These are phyloP conservation scores for Crematogaster levior DNA, from an alignment of 2,888 invertebrate genomes.

Conservation along the genomic window DNA sequence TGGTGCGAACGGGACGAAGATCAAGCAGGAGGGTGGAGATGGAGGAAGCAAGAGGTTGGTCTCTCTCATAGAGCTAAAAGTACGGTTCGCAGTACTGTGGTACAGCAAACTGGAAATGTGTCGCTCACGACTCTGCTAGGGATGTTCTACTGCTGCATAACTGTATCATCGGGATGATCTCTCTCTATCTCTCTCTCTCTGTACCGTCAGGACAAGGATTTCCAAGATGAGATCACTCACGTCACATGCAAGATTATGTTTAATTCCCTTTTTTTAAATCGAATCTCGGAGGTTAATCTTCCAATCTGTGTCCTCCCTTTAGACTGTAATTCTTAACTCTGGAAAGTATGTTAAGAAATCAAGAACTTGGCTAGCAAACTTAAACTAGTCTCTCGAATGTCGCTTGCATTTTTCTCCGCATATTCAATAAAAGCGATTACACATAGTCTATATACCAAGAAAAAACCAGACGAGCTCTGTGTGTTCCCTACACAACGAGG, in stretches of 20 bases:
- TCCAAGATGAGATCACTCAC: constrained; percentile 80
- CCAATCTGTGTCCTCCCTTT: constrained; percentile 61
- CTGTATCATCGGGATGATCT: constrained; percentile 70
- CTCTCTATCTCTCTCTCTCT: constrained; percentile 42
- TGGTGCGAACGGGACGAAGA: constrained; percentile 87
- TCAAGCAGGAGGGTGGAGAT: constrained; percentile 86
- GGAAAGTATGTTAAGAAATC: constrained; percentile 83
- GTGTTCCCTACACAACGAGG: constrained; percentile 57
- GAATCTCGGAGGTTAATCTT: constrained; percentile 67
- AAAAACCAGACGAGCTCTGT: constrained; percentile 35
- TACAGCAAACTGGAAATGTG: constrained; percentile 74
- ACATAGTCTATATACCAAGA: constrained; percentile 25
- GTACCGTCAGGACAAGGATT: constrained; percentile 77
- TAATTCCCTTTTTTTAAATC: constrained; percentile 78
- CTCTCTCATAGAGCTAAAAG: constrained; percentile 82
- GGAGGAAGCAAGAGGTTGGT: constrained; percentile 88
- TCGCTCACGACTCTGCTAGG: constrained; percentile 78
- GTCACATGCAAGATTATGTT: constrained; percentile 83
- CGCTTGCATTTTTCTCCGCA: constrained; percentile 20
- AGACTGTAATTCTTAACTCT: constrained; percentile 83
- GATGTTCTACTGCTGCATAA: constrained; percentile 77
- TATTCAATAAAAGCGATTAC: constrained; percentile 52
- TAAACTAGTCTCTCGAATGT: constrained; percentile 54
- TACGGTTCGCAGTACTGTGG: constrained; percentile 78
- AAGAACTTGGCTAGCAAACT: constrained; percentile 85